Base-by-base conservation (phyloP, 2,113 vertebrate genomes). In the Solea solea region DNA sequence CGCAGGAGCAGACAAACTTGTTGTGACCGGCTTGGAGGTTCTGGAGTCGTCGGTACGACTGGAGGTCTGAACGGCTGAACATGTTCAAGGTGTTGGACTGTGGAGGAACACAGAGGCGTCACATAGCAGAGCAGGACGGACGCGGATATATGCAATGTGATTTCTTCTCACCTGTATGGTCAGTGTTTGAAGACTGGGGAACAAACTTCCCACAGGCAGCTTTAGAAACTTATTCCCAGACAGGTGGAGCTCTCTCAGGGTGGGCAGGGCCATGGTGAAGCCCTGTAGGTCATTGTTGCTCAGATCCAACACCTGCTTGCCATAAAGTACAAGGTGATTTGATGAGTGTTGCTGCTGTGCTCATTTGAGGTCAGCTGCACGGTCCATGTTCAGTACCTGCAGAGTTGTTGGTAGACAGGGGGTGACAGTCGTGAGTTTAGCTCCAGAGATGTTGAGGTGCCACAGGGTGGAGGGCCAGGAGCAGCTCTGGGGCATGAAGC, bases 1-100 rank as follows among this genome's bases (percentile, higher is more conserved):
- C 91, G 40, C 97, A 98, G 57, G 95, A 94, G 80, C 96, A 98
- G 34, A 95, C 80, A 15, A 95, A 98, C 68, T 90, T 94, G 90
- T 97, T 97, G 45, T 85, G 52, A 0, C 95, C 86, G 0, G 91
- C 96, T 65, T 95, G 93, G 83, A 98, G 82, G 15, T 21, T 77
- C 76, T 85, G 57, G 16, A 97, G 76, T 0, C 83, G 82, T 11
- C 4, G 25, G 70, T 94, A 96, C 0, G 84, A 69, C 14, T 61
- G 84, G 1, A 98, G 85, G 54, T 94, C 90, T 4, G 86, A 85
- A 39, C 42, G 72, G 7, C 82, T 81, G 50, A 98, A 94, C 45
- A 87, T 28, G 70, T 44, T 93, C 55, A 98, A 48, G 11, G 87
- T 91, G 74, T 98, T 98, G 10, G 80, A 84, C 68, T 92, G 88